These are phyloP conservation scores for Neoascia interrupta DNA, from an alignment of 2,888 invertebrate genomes.

Conservation along the genomic window DNA sequence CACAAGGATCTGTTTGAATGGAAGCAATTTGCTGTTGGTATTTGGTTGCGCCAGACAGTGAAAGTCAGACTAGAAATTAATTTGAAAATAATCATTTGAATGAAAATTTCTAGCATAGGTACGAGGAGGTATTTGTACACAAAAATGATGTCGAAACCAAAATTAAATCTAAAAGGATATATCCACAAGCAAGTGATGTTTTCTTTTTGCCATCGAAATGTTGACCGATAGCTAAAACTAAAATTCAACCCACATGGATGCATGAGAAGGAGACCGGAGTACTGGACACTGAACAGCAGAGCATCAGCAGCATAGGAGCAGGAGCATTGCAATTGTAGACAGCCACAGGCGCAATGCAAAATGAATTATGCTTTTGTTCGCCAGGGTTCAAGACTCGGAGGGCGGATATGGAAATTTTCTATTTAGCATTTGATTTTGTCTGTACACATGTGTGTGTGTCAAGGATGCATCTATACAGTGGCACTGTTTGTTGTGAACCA, in stretches of 20 bases:
- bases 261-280: too few species aligned
- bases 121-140: too few species aligned
- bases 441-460: constrained; percentile 2
- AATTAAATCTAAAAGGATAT: too few species aligned
- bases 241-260: too few species aligned
- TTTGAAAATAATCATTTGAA: constrained; percentile 28
- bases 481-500: constrained; percentile 14
- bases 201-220: constrained; percentile 4
- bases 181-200: too few species aligned
- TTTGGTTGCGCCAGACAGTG: constrained; percentile 1
- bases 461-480: neutral
- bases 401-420: constrained; percentile 29
- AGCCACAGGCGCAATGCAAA: constrained; percentile 51
- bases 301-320: too few species aligned
- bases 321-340: constrained; percentile 50
- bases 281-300: too few species aligned
- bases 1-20: constrained; percentile 16
- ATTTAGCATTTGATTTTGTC: constrained; percentile 22
- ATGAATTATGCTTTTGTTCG: constrained; percentile 58
- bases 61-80: constrained; percentile 10
- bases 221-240: constrained; percentile 48
- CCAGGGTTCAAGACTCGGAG: constrained; percentile 18
- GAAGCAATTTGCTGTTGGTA: constrained; percentile 41
- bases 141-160: too few species aligned
- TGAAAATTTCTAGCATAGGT: too few species aligned